A percentile compares a stretch with the other conserved stretches of the same genome.
These are phyloP conservation scores for Lepidurus arcticus DNA, from an alignment of 1,140 invertebrate species.

Conservation along the genomic window DNA sequence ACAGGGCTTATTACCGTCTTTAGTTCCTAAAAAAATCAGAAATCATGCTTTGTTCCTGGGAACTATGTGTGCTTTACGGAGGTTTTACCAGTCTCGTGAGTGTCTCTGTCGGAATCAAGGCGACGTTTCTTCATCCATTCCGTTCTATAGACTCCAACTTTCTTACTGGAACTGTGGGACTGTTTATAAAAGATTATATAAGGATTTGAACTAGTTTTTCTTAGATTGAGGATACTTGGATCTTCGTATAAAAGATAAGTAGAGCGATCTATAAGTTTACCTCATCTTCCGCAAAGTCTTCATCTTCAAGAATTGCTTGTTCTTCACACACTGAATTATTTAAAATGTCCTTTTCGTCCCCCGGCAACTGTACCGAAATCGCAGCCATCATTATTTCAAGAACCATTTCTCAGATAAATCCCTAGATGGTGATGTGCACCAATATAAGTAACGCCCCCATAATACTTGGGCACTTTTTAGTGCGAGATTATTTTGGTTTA, in stretches of 20 bases:
- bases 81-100: constrained; percentile 35
- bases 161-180: constrained; percentile 48
- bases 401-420: too few species aligned
- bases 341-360: background rate
- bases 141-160: constrained; percentile 79
- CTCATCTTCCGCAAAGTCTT: background rate
- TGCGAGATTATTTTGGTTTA: too few species aligned
- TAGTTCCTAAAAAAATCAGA: background rate
- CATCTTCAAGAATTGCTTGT: background rate
- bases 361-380: background rate
- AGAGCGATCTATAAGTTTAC: background rate
- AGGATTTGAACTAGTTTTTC: background rate
- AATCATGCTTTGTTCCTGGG: background rate
- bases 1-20: constrained; percentile 1
- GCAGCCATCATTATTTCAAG: background rate
- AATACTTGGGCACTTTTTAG: too few species aligned
- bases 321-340: background rate
- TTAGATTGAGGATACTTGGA: background rate
- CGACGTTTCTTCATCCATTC: constrained; percentile 67
- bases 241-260: background rate
- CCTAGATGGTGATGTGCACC: too few species aligned
- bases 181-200: constrained; percentile 7
- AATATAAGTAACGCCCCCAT: too few species aligned
- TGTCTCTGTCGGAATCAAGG: constrained; percentile 53
- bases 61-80: background rate